Evolutionary conservation across 2,113 vertebrate species (phyloP).

Genomic region (Solea senegalensis): DNA sequence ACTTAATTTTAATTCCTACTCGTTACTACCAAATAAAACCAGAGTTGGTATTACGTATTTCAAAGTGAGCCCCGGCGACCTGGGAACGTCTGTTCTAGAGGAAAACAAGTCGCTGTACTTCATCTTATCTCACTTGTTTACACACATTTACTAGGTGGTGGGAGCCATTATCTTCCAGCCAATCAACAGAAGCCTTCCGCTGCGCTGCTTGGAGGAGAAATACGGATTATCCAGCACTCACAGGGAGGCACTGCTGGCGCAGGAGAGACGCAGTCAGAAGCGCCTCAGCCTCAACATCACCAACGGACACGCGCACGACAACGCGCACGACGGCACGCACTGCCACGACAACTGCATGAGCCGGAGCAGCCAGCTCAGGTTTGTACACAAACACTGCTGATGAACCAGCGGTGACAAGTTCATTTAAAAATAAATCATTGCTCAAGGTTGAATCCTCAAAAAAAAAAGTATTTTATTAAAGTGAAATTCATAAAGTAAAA

Average conservation of each 20-base stretch:
- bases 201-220: conserved; percentile 91
- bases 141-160: conserved; percentile 75
- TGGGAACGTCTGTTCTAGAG: too few species aligned
- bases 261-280: conserved; percentile 83
- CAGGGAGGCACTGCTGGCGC: conserved; percentile 61
- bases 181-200: conserved; percentile 90
- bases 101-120: too few species aligned
- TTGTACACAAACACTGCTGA: conserved; percentile 38
- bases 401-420: not conserved
- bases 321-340: conserved; percentile 60
- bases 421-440: not conserved
- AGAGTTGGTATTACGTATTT: too few species aligned
- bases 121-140: rapidly evolving
- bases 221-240: conserved; percentile 80
- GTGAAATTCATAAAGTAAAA: too few species aligned
- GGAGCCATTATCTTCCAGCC: conserved; percentile 97
- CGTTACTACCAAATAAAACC: too few species aligned
- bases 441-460: too few species aligned
- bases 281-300: conserved; percentile 89
- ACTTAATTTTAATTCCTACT: too few species aligned
- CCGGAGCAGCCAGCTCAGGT: conserved; percentile 89
- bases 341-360: conserved; percentile 77
- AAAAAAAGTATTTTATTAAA: too few species aligned
- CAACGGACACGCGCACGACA: conserved; percentile 81
- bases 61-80: too few species aligned